phyloP scores from a whole-genome alignment of 2,888 invertebrate species.

The Drosophila rellima region DNA sequence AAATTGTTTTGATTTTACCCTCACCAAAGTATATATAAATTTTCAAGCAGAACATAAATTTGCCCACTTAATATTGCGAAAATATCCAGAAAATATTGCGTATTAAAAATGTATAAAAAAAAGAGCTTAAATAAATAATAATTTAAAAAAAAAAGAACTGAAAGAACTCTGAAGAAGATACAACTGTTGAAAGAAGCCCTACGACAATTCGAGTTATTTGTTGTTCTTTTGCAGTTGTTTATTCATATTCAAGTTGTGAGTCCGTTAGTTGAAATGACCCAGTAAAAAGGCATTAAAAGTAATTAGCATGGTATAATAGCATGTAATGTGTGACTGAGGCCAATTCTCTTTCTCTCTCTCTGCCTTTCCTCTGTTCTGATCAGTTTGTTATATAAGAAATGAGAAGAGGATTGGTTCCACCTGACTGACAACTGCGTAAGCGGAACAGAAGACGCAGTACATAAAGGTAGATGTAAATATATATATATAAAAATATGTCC shows the following conservation, averaged over 20 bases:
- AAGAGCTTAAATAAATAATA: too few species aligned
- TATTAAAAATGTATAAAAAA: too few species aligned
- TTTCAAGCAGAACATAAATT: not conserved
- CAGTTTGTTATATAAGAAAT: conserved; percentile 13
- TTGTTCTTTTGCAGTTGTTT: not conserved
- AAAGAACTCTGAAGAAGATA: too few species aligned
- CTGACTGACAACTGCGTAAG: conserved; percentile 28
- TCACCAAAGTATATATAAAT: not conserved
- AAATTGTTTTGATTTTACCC: not conserved
- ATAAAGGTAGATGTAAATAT: not conserved
- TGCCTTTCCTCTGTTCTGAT: conserved; percentile 20
- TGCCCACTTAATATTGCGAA: not conserved
- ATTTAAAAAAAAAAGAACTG: too few species aligned
- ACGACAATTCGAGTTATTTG: conserved; percentile 1
- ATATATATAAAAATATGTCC: not conserved
- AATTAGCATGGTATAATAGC: conserved; percentile 47
- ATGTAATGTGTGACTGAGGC: conserved; percentile 30
- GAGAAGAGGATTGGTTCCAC: conserved; percentile 18
- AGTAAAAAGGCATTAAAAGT: conserved; percentile 46
- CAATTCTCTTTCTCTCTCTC: conserved; percentile 5
- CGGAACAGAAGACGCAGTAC: conserved; percentile 18
- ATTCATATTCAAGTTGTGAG: conserved; percentile 16
- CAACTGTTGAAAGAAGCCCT: conserved; percentile 9
- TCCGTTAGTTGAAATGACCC: conserved; percentile 34
- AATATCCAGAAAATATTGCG: too few species aligned